Conservation (phyloP, 2,113 vertebrate genomes). For the pig (Sus scrofa) region T2T-Sscrofa CM000829.6:31880501-31881000, state of each 20-base stretch:
- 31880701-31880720: neutral
- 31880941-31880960: too few relatives aligned
- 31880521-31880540: neutral
- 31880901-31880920: too few relatives aligned
- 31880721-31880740: too few relatives aligned
- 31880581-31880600: neutral
- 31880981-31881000: neutral
- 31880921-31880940: too few relatives aligned
- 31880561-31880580: constrained; percentile 6
- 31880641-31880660: neutral
- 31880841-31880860: too few relatives aligned
- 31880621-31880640: neutral
- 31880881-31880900: too few relatives aligned
- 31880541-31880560: constrained; percentile 27
- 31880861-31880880: too few relatives aligned
- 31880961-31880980: neutral
- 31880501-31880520: neutral
- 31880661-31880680: neutral
- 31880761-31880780: too few relatives aligned
- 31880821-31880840: too few relatives aligned
- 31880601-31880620: constrained; percentile 42
- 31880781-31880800: too few relatives aligned
- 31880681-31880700: constrained; percentile 16
- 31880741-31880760: too few relatives aligned
- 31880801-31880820: too few relatives aligned